These are phyloP conservation scores for Heterodera filipjevi DNA, from an alignment of 2,888 invertebrate species.

Conservation along the genomic window DNA sequence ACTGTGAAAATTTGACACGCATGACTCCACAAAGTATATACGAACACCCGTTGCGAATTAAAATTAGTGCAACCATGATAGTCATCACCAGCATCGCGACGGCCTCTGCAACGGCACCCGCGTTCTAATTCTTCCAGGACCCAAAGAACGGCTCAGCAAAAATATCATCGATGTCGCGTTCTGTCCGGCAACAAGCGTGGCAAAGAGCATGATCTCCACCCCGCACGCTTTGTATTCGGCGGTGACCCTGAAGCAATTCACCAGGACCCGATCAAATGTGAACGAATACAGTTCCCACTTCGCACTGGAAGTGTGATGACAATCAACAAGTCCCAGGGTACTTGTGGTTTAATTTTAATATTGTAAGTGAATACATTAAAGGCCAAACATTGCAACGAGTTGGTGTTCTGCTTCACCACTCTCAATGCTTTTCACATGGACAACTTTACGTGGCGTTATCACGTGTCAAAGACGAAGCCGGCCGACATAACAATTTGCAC, in stretches of 20 bases:
- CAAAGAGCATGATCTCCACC: slow-evolving; percentile 1
- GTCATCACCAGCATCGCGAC: neutral
- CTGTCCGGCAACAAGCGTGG: neutral
- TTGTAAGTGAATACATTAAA: neutral
- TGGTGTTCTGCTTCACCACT: neutral
- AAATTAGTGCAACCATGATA: neutral
- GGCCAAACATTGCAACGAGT: neutral
- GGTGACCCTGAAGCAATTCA: neutral
- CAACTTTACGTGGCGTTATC: slow-evolving; percentile 26
- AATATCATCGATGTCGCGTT: neutral
- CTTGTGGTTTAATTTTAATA: neutral
- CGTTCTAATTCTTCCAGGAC: neutral
- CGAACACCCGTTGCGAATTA: neutral
- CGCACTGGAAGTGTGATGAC: neutral
- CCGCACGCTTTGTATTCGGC: neutral
- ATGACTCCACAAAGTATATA: neutral
- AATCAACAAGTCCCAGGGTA: neutral
- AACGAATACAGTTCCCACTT: slow-evolving; percentile 10
- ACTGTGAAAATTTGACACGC: neutral
- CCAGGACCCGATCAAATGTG: neutral
- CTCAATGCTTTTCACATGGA: slow-evolving; percentile 12
- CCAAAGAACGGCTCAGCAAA: neutral
- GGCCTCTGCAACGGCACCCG: slow-evolving; percentile 8
- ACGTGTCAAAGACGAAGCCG: neutral
- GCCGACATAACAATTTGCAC: neutral